Evolutionary conservation across 2,113 vertebrate genomes (phyloP).

Genomic region (Limnothrissa miodon): DNA sequence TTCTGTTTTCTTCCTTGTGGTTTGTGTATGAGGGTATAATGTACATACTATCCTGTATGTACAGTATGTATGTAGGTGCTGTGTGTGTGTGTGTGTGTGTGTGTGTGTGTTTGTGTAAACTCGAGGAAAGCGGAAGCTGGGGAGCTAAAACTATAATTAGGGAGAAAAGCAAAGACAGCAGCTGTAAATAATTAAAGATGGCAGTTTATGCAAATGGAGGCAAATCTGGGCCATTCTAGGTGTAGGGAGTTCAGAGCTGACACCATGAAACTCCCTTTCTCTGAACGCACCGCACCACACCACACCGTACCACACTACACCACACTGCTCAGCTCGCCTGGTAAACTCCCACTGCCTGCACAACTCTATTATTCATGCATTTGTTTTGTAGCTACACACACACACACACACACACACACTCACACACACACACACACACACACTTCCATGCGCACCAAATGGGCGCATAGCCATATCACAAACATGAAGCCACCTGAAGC

Average conservation of each 20-base stretch:
- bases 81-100: not conserved
- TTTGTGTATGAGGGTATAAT: not conserved
- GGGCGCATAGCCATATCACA: not conserved
- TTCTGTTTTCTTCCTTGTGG: not conserved
- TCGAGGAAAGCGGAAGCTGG: constrained; percentile 42
- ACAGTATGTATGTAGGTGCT: constrained; percentile 12
- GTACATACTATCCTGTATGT: not conserved
- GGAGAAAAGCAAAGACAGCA: constrained; percentile 63
- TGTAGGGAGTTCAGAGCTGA: constrained; percentile 62
- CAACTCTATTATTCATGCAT: constrained; percentile 55
- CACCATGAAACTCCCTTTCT: constrained; percentile 53
- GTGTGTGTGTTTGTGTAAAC: constrained; percentile 21
- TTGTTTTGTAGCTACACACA: constrained; percentile 35
- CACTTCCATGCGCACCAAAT: too few relatives aligned
- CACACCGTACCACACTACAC: too few relatives aligned
- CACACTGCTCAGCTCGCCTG: too few relatives aligned
- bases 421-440: not conserved
- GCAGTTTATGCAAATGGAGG: constrained; percentile 67
- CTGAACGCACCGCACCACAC: constrained; percentile 50
- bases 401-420: not conserved
- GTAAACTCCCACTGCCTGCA: constrained; percentile 31
- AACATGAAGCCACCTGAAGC: not conserved
- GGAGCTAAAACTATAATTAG: constrained; percentile 65
- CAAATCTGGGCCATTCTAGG: constrained; percentile 64
- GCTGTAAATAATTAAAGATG: constrained; percentile 69